Evolutionary conservation across 2,113 vertebrate species (phyloP), one percentile per base, ranked within the genome.

Genomic region (Chelonoidis abingdonii): DNA sequence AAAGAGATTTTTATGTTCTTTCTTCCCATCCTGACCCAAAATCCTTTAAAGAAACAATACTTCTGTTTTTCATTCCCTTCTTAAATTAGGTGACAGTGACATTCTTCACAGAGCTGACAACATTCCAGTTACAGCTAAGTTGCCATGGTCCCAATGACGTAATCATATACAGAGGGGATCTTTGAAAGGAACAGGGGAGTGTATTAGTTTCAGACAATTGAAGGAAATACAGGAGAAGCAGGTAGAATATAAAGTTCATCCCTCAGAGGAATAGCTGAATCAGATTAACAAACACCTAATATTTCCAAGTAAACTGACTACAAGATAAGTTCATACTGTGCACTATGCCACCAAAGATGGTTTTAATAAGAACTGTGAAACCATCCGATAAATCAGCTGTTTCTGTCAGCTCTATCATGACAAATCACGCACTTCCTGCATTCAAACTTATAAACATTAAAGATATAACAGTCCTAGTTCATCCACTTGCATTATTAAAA

Each of bases 401-500:
- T 54, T 56, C 80, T 80, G 22, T 57, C 80, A 89, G 78, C 6
- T 57, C 31, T 82, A 52, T 24, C n/a, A 78, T 47, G 75, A 38
- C n/a, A 22, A 29, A 54, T 75, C 81, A 76, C 72, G 47, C 13
- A 78, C 75, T 85, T 91, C 79, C 91, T 87, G 65, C 54, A 84
- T 78, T 94, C 79, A 92, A 91, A 78, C 49, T 9, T 52, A 88
- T n/a, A 78, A 94, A 80, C 38, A 88, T 50, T 82, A 79, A 87
- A 96, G 47, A 82, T 47, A 1, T 31, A 86, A 90, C 22, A 2
- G 29, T 52, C 76, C 49, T 12, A 96, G 89, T 93, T 95, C 90
- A 91, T 84, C 84, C 91, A n/a, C 75, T 93, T 96, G 85, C 6
- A 35, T 72, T 83, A 93, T 83, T 84, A 82, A 94, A 81, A 97